phyloP scores from a whole-genome alignment of 1,140 invertebrate species.

The Platyura marginata region DNA sequence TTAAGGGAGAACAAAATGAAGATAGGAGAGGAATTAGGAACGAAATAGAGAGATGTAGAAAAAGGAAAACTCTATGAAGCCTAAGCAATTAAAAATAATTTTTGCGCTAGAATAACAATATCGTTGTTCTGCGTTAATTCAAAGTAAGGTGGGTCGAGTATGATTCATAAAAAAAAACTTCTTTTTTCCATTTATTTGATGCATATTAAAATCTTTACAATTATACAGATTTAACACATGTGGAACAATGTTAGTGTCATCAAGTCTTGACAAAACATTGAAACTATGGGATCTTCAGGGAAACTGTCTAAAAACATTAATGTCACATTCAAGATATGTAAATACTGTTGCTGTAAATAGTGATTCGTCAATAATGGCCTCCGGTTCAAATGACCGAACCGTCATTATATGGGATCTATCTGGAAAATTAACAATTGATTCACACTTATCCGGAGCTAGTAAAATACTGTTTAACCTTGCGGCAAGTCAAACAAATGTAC shows the following conservation, averaged over 20 bases:
- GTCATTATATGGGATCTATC: conserved; percentile 44
- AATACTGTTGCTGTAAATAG: conserved; percentile 33
- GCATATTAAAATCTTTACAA: too few relatives aligned
- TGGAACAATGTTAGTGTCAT: conserved; percentile 40
- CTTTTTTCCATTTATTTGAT: too few relatives aligned
- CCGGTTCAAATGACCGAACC: conserved; percentile 53
- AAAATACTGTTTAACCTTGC: conserved; percentile 1
- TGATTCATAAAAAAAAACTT: too few relatives aligned
- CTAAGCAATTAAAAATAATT: too few relatives aligned
- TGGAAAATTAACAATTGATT: conserved; percentile 27
- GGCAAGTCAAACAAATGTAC: conserved; percentile 23
- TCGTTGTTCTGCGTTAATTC: too few relatives aligned
- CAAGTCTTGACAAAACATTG: conserved; percentile 47
- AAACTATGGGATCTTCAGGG: conserved; percentile 45
- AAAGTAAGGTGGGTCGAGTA: too few relatives aligned
- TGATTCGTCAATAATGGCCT: conserved; percentile 6
- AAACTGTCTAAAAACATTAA: conserved; percentile 23
- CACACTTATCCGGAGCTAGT: conserved; percentile 6
- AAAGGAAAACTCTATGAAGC: too few relatives aligned
- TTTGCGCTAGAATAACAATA: too few relatives aligned
- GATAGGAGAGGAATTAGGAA: too few relatives aligned
- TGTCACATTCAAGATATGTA: conserved; percentile 48
- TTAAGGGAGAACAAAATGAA: too few relatives aligned
- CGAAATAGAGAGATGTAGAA: too few relatives aligned
- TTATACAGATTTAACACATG: conserved; percentile 30